Percentiles rank a stretch among this genome's conserved stretches.
phyloP scores from a whole-genome alignment of 1,140 invertebrate genomes.

The Drosophila pseudoobscura region DNA sequence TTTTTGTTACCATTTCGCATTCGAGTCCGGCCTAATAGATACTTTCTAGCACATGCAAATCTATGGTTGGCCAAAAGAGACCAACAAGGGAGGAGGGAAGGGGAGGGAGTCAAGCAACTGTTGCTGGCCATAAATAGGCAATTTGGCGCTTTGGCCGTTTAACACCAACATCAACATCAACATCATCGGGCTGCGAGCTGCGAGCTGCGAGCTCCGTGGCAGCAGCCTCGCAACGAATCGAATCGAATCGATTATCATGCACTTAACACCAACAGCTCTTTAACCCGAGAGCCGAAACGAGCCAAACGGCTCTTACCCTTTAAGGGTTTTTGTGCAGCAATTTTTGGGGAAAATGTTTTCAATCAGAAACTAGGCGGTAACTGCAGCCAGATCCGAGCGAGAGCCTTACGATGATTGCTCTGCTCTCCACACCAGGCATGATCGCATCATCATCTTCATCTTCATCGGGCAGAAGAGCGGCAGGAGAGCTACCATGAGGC shows the following conservation, averaged over 20 bases:
- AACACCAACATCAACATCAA: slow-evolving; percentile 68
- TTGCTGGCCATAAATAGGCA: slow-evolving; percentile 66
- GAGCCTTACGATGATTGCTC: too few relatives aligned
- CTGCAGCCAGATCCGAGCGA: too few relatives aligned
- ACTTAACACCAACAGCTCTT: slow-evolving; percentile 80
- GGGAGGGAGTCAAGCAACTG: slow-evolving; percentile 9
- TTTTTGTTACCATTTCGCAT: slow-evolving; percentile 16
- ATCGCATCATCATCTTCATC: slow-evolving; percentile 26
- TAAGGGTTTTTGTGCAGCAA: slow-evolving; percentile 70
- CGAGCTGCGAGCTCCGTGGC: not conserved
- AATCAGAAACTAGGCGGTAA: slow-evolving; percentile 64
- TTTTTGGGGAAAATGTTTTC: slow-evolving; percentile 67
- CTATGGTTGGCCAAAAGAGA: slow-evolving; percentile 54
- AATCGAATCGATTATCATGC: slow-evolving; percentile 80
- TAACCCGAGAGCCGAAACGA: slow-evolving; percentile 52
- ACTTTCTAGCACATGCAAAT: slow-evolving; percentile 71
- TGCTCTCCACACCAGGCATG: slow-evolving; percentile 19
- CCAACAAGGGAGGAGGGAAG: slow-evolving; percentile 1
- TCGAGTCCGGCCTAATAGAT: slow-evolving; percentile 45
- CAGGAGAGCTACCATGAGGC: slow-evolving; percentile 11
- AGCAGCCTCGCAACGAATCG: slow-evolving; percentile 34
- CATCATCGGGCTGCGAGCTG: slow-evolving; percentile 20
- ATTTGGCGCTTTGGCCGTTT: slow-evolving; percentile 67
- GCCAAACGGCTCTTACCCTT: slow-evolving; percentile 61
- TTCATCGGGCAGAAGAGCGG: slow-evolving; percentile 13